Conservation (phyloP, 2,797 vertebrate species). For the Triplophysa yarkandensis region DNA sequence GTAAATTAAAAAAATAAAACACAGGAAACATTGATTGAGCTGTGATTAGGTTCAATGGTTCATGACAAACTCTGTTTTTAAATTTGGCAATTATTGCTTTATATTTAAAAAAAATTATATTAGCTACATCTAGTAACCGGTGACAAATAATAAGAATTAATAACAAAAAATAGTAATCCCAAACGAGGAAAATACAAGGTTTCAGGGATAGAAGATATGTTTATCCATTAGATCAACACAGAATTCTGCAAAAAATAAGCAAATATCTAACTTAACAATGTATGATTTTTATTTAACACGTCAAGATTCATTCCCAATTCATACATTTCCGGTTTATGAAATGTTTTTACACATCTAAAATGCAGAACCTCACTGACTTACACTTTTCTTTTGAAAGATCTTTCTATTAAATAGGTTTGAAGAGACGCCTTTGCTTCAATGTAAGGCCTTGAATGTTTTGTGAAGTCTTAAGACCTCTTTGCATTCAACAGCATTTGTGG, state of each 20-base stretch:
- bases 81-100: neutral
- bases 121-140: neutral
- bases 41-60: too few species aligned
- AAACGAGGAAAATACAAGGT: too few species aligned
- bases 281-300: neutral
- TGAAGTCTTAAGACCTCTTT: conserved; percentile 22
- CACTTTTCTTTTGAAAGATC: conserved; percentile 4
- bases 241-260: neutral
- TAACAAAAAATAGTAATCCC: too few species aligned
- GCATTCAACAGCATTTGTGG: conserved; percentile 6
- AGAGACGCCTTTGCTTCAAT: conserved; percentile 1
- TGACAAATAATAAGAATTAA: too few species aligned
- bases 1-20: too few species aligned
- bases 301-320: neutral
- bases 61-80: too few species aligned
- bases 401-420: neutral
- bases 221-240: too few species aligned
- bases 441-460: conserved; percentile 33
- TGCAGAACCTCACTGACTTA: neutral
- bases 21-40: too few species aligned
- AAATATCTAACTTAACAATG: neutral
- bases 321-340: neutral
- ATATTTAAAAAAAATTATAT: neutral
- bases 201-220: too few species aligned
- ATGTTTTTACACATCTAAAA: neutral